phyloP scores from a whole-genome alignment of 2,113 vertebrate species.

The Eolophus roseicapilla region DNA sequence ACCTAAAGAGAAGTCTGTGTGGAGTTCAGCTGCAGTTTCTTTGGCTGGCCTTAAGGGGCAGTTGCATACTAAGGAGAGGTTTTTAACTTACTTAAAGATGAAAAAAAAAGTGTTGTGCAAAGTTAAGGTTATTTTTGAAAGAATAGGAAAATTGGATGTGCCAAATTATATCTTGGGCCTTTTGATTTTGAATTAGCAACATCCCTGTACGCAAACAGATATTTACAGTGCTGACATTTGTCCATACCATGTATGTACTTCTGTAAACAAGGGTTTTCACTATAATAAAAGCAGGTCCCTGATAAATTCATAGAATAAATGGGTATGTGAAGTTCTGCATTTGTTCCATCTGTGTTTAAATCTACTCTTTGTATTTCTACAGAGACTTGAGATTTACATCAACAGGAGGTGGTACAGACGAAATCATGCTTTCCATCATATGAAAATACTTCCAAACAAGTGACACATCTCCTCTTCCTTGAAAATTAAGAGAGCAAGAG shows the following conservation, averaged over 20 bases:
- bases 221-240: neutral
- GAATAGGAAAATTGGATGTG: neutral
- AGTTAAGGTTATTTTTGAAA: neutral
- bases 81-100: neutral
- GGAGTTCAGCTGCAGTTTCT: neutral
- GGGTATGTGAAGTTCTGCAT: neutral
- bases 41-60: neutral
- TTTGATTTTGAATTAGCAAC: neutral
- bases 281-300: neutral
- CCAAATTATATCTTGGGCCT: neutral
- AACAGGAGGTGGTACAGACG: conserved; percentile 80
- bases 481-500: neutral
- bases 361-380: neutral
- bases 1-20: neutral
- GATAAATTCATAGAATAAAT: neutral
- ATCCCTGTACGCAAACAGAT: neutral
- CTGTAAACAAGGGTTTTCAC: neutral
- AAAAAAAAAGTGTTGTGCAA: neutral
- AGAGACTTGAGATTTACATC: conserved; percentile 81
- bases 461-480: neutral
- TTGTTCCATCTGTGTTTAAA: neutral
- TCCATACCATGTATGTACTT: neutral
- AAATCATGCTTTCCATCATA: conserved; percentile 87
- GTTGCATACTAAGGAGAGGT: neutral
- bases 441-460: conserved; percentile 80